Evolutionary conservation across 2,888 invertebrate genomes (phyloP), one percentile per base, ranked within the genome.

Genomic region (Choreutis nemorana): DNA sequence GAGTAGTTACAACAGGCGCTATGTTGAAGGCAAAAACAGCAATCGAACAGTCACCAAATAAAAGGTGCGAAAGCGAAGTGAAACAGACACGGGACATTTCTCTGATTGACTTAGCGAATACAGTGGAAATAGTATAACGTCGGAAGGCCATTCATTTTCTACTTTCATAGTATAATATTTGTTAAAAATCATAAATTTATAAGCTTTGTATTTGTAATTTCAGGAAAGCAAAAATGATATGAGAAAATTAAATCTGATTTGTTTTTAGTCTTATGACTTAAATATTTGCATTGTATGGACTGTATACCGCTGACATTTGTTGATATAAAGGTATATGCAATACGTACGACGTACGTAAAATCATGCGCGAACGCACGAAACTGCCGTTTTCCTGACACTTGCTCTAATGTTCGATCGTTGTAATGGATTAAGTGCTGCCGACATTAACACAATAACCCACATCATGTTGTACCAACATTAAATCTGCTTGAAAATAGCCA

Each of bases 361-460:
- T 31, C 26, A 27, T 34, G 26, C 33, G 23, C 25, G 29, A 34
- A 26, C 33, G 40, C 38, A 40, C 37, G 41, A 39, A n/a, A 34
- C 28, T 33, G 30, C 26, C 34, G 35, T 38, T 44, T 34, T 39
- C 39, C 35, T 37, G 42, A 42, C 48, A 43, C 36, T 49, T 38
- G 36, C 34, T 36, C 39, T 44, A 41, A 37, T 42, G 47, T 38
- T 37, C 43, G 41, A 44, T 51, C 50, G 49, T 45, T 35, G 46
- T 62, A 59, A 57, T 63, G 59, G 49, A 64, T 65, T 53, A 63
- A 65, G 56, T 60, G 55, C 47, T 42, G 39, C 36, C 48, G 45
- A 50, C 63, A 66, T 68, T 70, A 70, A 58, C 66, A 70, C 62
- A 50, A 61, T 68, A 63, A 72, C 68, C 70, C 50, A 67, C 55